Evolutionary conservation across 2,113 vertebrate species (phyloP).

Genomic region (Thamnaconus septentrionalis): DNA sequence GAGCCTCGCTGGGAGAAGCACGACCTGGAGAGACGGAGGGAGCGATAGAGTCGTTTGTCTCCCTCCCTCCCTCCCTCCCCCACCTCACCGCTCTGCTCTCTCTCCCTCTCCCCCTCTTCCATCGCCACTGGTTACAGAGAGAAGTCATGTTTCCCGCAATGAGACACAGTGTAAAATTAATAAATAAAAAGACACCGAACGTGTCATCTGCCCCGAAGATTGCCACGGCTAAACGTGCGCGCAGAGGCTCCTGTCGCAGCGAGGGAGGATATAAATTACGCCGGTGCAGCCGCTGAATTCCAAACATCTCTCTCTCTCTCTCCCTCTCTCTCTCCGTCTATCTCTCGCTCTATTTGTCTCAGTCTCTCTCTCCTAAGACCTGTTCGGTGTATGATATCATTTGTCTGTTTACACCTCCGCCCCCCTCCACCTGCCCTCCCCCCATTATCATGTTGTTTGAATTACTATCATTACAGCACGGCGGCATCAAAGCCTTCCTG

Average conservation of each 20-base stretch:
- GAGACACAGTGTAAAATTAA: constrained; percentile 76
- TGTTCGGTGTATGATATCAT: constrained; percentile 68
- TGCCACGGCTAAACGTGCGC: constrained; percentile 68
- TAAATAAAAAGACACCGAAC: constrained; percentile 71
- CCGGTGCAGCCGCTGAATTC: constrained; percentile 61
- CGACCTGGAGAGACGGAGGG: constrained; percentile 74
- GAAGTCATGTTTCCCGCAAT: constrained; percentile 70
- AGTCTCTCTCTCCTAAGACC: constrained; percentile 56
- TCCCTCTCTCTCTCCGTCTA: constrained; percentile 18
- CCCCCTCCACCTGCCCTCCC: neutral
- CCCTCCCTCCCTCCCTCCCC: constrained; percentile 55
- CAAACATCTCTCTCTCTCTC: constrained; percentile 51
- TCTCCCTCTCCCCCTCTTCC: constrained; percentile 57
- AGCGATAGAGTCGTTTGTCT: constrained; percentile 75
- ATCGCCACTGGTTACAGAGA: constrained; percentile 68
- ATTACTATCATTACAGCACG: constrained; percentile 74
- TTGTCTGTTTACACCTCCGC: constrained; percentile 62
- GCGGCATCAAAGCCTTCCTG: constrained; percentile 60
- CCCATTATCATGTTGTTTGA: constrained; percentile 69
- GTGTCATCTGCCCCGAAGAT: constrained; percentile 75
- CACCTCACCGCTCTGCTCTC: constrained; percentile 56
- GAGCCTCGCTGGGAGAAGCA: constrained; percentile 68
- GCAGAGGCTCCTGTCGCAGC: constrained; percentile 63
- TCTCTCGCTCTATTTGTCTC: constrained; percentile 38
- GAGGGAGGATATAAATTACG: constrained; percentile 70